phyloP scores from a whole-genome alignment of 2,888 invertebrate species.

The Meiosimyza platycephala region DNA sequence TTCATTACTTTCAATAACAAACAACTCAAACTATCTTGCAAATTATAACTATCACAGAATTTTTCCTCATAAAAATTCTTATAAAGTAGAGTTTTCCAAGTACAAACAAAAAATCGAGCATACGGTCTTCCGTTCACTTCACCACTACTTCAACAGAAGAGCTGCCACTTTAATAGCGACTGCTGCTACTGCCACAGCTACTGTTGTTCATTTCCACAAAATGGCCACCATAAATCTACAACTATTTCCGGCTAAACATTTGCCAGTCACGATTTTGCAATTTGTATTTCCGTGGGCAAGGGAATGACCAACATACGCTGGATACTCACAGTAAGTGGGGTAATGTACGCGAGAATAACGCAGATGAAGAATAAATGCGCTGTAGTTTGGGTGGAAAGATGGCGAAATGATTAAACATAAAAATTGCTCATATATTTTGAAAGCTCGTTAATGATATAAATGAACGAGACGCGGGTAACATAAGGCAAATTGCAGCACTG shows the following conservation, averaged over 20 bases:
- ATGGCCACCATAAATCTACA: conserved; percentile 34
- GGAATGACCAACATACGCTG: conserved; percentile 2
- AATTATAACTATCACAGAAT: no score
- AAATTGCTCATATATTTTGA: conserved; percentile 27
- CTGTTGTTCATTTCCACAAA: conserved; percentile 1
- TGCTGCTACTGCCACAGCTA: no score
- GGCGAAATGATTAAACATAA: conserved; percentile 37
- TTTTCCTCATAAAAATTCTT: no score
- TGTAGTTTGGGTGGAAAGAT: not conserved
- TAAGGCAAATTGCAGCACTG: not conserved
- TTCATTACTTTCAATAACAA: no score
- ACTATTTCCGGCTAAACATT: conserved; percentile 39
- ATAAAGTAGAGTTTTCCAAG: no score
- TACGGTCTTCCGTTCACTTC: no score
- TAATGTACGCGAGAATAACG: not conserved
- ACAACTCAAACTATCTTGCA: no score
- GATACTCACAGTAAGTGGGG: not conserved
- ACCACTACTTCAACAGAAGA: no score
- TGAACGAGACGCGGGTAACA: not conserved
- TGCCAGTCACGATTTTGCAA: conserved; percentile 60
- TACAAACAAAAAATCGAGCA: no score
- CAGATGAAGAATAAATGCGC: not conserved
- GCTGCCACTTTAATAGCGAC: no score
- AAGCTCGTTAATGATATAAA: conserved; percentile 16
- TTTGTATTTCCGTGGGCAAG: conserved; percentile 46